A percentile compares a stretch with the other conserved stretches of the same genome.
Conservation (phyloP, 2,888 invertebrate species). For the Coenonympha arcania region DNA sequence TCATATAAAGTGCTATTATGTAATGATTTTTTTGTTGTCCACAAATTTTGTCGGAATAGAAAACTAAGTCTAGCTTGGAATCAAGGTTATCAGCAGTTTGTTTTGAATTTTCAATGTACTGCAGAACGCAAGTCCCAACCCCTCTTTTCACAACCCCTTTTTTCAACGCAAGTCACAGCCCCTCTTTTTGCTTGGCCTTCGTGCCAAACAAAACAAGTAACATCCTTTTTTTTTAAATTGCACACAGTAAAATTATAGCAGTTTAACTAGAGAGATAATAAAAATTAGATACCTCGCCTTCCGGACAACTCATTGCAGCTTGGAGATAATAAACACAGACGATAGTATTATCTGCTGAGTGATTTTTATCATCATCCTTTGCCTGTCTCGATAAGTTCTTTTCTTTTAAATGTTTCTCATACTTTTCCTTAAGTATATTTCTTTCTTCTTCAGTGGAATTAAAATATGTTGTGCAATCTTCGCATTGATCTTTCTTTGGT, state of each 20-base stretch:
- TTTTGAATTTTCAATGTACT: too few species aligned
- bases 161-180: too few species aligned
- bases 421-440: background rate
- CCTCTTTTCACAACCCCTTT: too few species aligned
- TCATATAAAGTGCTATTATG: too few species aligned
- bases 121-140: too few species aligned
- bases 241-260: background rate
- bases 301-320: slow-evolving; percentile 7
- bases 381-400: too few species aligned
- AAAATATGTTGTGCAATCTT: background rate
- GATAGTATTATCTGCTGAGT: slow-evolving; percentile 7
- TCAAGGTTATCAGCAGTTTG: too few species aligned
- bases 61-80: too few species aligned
- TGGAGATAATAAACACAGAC: slow-evolving; percentile 5
- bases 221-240: background rate
- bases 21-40: too few species aligned
- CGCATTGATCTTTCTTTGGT: slow-evolving; percentile 1
- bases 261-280: slow-evolving; percentile 7
- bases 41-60: too few species aligned
- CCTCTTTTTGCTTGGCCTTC: background rate
- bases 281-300: slow-evolving; percentile 4
- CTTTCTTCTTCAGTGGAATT: background rate
- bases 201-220: background rate
- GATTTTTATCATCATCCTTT: background rate
- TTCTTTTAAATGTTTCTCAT: background rate